Conservation (phyloP, 1,140 invertebrate genomes). For the Olivierus martensii region DNA sequence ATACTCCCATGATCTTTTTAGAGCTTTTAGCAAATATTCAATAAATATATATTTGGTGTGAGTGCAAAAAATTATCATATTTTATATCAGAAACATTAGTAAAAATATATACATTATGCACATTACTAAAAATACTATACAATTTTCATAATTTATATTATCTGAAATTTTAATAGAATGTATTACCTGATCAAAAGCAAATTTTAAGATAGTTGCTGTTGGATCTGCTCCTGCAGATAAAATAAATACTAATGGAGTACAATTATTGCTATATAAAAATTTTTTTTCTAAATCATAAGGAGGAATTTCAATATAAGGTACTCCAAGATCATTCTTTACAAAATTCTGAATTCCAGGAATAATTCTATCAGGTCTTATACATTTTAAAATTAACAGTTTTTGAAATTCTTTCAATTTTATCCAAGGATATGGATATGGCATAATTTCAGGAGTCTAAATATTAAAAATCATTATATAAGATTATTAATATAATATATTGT, state of each 20-base stretch:
- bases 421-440: too few species aligned
- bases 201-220: conserved; percentile 37
- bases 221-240: conserved; percentile 40
- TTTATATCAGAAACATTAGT: too few species aligned
- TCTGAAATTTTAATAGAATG: neutral
- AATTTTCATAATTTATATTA: neutral
- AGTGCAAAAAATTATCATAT: too few species aligned
- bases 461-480: too few species aligned
- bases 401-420: conserved; percentile 26
- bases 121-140: too few species aligned
- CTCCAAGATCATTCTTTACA: conserved; percentile 35
- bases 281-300: conserved; percentile 38
- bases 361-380: conserved; percentile 46
- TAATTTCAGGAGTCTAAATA: too few species aligned
- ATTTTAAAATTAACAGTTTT: conserved; percentile 35
- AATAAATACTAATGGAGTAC: conserved; percentile 36
- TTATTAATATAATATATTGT: too few species aligned
- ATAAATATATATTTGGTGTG: too few species aligned
- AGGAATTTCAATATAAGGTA: conserved; percentile 39
- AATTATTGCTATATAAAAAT: conserved; percentile 36
- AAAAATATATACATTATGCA: too few species aligned
- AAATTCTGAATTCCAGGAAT: conserved; percentile 60
- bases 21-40: too few species aligned
- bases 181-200: conserved; percentile 37
- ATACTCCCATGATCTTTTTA: too few species aligned